Conservation (phyloP, 2,888 invertebrate genomes). For the Euclidia mi region DNA sequence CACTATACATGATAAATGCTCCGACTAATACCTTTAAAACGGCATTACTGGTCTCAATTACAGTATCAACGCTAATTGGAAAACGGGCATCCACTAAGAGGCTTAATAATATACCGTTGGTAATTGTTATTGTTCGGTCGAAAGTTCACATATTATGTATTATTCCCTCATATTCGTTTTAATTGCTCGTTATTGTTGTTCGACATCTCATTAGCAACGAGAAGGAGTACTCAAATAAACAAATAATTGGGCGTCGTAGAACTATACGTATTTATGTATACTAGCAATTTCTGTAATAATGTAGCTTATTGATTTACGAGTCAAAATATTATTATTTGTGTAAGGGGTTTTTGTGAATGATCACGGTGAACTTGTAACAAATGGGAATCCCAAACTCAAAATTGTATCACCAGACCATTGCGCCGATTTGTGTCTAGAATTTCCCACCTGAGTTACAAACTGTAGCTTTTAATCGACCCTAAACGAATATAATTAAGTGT, state of each 20-base stretch:
- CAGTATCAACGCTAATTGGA: slow-evolving; percentile 50
- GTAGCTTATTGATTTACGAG: too few species aligned
- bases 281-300: not conserved
- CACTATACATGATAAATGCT: slow-evolving; percentile 31
- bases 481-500: too few species aligned
- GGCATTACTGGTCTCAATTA: slow-evolving; percentile 47
- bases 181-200: slow-evolving; percentile 53
- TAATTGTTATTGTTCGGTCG: slow-evolving; percentile 49
- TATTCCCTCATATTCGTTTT: slow-evolving; percentile 46
- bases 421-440: too few species aligned
- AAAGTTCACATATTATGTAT: slow-evolving; percentile 35
- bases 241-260: slow-evolving; percentile 44
- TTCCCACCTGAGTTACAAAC: too few species aligned
- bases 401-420: too few species aligned
- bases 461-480: too few species aligned
- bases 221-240: slow-evolving; percentile 31
- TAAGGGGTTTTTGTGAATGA: too few species aligned
- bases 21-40: slow-evolving; percentile 37
- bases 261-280: slow-evolving; percentile 14
- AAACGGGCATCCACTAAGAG: slow-evolving; percentile 45
- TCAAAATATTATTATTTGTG: too few species aligned
- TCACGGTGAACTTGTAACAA: too few species aligned
- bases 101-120: slow-evolving; percentile 46
- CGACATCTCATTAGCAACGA: slow-evolving; percentile 49
- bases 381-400: too few species aligned